These are phyloP conservation scores for Halcyon chelicuti DNA, from an alignment of 2,797 vertebrate species.

Conservation along the genomic window DNA sequence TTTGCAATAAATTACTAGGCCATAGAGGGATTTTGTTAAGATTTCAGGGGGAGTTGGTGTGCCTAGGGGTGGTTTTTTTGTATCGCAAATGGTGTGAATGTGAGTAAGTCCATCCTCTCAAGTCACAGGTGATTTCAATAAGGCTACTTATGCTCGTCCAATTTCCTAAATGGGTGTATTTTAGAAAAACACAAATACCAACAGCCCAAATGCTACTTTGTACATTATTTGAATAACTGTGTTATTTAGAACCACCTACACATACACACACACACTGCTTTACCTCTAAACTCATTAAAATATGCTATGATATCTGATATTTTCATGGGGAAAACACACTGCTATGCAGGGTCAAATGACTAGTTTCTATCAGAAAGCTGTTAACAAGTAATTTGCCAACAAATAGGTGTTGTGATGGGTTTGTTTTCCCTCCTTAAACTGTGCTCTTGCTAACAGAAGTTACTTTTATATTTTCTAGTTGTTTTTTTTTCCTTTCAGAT, in stretches of 20 bases:
- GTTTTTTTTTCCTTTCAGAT: background rate
- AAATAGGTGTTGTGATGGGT: background rate
- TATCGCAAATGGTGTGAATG: background rate
- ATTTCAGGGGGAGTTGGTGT: background rate
- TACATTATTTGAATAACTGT: background rate
- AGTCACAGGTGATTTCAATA: background rate
- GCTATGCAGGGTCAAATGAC: background rate
- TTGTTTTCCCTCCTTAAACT: background rate
- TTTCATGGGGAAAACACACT: background rate
- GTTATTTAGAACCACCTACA: background rate
- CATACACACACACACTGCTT: background rate
- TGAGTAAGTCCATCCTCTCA: background rate
- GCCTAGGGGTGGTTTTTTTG: background rate
- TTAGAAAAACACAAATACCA: background rate
- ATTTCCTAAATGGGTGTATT: background rate
- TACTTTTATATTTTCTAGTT: background rate
- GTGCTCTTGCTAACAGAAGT: rapidly evolving
- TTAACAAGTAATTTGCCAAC: background rate
- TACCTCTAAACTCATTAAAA: background rate
- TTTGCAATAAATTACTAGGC: background rate
- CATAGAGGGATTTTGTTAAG: background rate
- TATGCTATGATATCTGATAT: background rate
- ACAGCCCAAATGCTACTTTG: background rate
- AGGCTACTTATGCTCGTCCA: background rate
- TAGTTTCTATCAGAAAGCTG: background rate